Base-by-base conservation (phyloP, 53 echinoderm and acorn worm genomes). In the Holothuria scabra region DNA sequence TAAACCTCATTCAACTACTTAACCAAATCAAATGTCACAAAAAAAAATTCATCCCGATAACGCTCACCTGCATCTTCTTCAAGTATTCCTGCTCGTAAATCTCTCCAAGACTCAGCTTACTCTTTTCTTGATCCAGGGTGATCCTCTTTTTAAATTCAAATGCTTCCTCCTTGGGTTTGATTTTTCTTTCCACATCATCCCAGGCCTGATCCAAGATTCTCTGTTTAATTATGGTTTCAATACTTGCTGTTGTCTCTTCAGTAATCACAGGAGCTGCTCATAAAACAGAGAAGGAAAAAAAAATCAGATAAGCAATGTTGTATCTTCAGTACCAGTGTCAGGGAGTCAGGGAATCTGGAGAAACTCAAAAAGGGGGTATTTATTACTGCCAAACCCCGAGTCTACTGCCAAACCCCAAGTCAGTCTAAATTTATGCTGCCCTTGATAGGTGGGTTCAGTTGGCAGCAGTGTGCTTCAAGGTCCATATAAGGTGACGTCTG, bases 111-210 rank as follows among this genome's bases (percentile, higher is more conserved):
- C 99, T 99, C 61, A 86, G 80, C 76, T 99, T 99, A 60, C 99
- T 99, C 99, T 99, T 99, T 81, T 99, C 99, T 60, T 99, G 99
- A 63, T 99, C 91, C 14, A 99, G 60, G 22, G 94, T 97, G 48
- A 99, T 84, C 59, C 89, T 85, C 84, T 99, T 99, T 89, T 94
- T 99, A 91, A 90, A 99, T 59, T 99, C 99, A 70, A 88, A 89
- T 13, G 84, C 79, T 59, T 91, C 91, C 37, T 99, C 99, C 44
- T 87, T 81, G 8, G 89, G 94, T 29, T 93, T 92, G 76, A 89
- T 75, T 76, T 99, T 99, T 41, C 99, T 84, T 87, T 95, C 95
- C 56, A 99, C 99, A 60, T 99, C 99, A 63, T 99, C 99, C 95
- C 95, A 99, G 28, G 99, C 92, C 56, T 71, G 84, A 83, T 99